Evolutionary conservation across 2,888 invertebrate species (phyloP), one percentile per base, ranked within the genome.

Genomic region (Anoncus sp.): DNA sequence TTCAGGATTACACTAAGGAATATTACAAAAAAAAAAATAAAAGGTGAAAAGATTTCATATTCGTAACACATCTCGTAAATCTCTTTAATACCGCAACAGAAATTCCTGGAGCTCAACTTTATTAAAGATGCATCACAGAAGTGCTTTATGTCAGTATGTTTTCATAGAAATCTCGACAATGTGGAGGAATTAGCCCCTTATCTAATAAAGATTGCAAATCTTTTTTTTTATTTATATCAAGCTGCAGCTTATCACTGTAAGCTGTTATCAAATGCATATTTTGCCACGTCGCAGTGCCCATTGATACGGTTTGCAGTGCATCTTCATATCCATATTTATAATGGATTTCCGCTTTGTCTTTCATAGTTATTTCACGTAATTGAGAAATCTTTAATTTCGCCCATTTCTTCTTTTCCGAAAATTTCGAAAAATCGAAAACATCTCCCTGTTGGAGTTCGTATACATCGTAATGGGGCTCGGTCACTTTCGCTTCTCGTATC

Each of bases 401-500:
- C 70, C 59, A 67, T 45, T 69, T 60, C 35, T 69, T 55, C 24
- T 53, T 20, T 18, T 53, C 43, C 40, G 27, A 40, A 40, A 63
- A 31, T 31, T 31, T 31, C 7, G 31, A 31, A 31, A 31, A 31
- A 31, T 31, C 53, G 14, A 60, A 70, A n/a, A 78, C 63, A 16
- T 78, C 57, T 18, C 24, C 24, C 43, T 70, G 70, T 16, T 18
- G 14, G n/a, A 78, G 60, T 66, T 78, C 66, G n/a, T 75, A 31
- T 3, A 78, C 65, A 10, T 16, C 53, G 51, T 74, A 78, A 10
- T 24, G 49, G 18, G 74, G 59, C n/a, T 63, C 73, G 18, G 45
- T 65, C 5, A 75, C 55, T 71, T 78, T 78, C 4, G 79, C 66
- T 22, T 49, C 55, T 55, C 16, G 14, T 16, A 79, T 75, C 16